Base-by-base conservation (phyloP, 2,113 vertebrate genomes). In the Dipodomys spectabilis region DNA sequence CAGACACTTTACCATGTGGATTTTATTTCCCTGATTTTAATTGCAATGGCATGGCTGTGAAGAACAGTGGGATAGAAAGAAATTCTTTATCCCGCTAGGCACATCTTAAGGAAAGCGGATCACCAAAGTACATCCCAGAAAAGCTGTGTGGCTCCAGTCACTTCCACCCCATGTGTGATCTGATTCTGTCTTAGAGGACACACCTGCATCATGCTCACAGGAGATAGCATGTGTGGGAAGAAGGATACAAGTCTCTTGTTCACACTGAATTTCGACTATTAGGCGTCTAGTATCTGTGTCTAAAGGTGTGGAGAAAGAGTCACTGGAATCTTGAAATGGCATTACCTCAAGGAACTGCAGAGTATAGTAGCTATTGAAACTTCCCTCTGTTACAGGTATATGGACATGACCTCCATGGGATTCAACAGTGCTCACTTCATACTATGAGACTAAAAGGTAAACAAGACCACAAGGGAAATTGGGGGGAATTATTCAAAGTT, bases 21-120 rank as follows among this genome's bases (percentile, higher is more conserved):
- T 87, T 89, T 77, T 80, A 77, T 86, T 67, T 90, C 82, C 73
- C 30, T 32, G 57, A 19, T 72, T 84, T 86, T 86, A 85, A 75
- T 62, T 57, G 22, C 49, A 32, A n/a, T 62, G 22, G 10, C 20
- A 35, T 23, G 69, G 44, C 71, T 35, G 82, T 77, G 72, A 83
- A 92, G 28, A 68, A 27, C 8, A 53, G 57, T 8, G 3, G 20
- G 15, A 78, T 69, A 32, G 65, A 67, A 49, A 32, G 32, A 27
- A 92, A 68, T 7, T 86, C 57, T 49, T 65, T 60, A 74, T 72
- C 45, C 25, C 53, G 28, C 16, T 62, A 13, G n/a, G n/a, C 22
- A 1, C 32, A 7, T 39, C 19, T 0, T 82, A 11, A 62, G n/a
- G 45, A 73, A 83, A 62, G 72, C 16, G 23, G 57, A 25, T 44